Evolutionary conservation across 2,888 invertebrate species (phyloP).

Genomic region (Heliconius cydno): DNA sequence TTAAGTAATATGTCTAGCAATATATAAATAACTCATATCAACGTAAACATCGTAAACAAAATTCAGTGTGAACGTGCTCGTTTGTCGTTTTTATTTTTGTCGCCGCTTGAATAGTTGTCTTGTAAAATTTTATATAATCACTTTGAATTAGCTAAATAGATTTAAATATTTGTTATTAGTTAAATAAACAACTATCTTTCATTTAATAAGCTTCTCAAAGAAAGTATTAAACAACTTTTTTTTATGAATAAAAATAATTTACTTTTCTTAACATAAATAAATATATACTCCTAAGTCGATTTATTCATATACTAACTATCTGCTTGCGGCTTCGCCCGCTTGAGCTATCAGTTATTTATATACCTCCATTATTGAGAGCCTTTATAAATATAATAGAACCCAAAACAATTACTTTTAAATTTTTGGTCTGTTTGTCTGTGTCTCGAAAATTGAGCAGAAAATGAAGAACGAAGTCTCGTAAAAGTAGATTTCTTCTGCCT

Average conservation of each 20-base stretch:
- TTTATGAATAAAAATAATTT: too few species aligned
- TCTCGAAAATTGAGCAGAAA: neutral
- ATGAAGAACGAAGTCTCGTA: neutral
- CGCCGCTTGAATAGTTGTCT: constrained; percentile 1
- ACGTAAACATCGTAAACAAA: constrained; percentile 27
- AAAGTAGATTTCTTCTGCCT: neutral
- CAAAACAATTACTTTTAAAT: too few species aligned
- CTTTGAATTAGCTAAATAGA: neutral
- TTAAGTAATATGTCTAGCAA: constrained; percentile 3
- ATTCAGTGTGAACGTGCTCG: constrained; percentile 23
- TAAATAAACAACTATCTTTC: neutral
- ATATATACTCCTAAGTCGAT: too few species aligned
- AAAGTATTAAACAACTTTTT: too few species aligned
- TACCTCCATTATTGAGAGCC: too few species aligned
- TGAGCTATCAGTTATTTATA: too few species aligned
- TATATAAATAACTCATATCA: constrained; percentile 32
- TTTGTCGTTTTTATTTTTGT: constrained; percentile 33
- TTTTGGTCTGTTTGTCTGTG: neutral
- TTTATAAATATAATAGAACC: too few species aligned
- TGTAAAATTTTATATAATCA: neutral
- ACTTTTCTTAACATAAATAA: too few species aligned
- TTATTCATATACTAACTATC: too few species aligned
- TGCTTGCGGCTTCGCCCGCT: too few species aligned
- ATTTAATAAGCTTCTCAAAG: neutral
- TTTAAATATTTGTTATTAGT: neutral